These are phyloP conservation scores for Amiota minor DNA, from an alignment of 2,888 invertebrate species.

Conservation along the genomic window DNA sequence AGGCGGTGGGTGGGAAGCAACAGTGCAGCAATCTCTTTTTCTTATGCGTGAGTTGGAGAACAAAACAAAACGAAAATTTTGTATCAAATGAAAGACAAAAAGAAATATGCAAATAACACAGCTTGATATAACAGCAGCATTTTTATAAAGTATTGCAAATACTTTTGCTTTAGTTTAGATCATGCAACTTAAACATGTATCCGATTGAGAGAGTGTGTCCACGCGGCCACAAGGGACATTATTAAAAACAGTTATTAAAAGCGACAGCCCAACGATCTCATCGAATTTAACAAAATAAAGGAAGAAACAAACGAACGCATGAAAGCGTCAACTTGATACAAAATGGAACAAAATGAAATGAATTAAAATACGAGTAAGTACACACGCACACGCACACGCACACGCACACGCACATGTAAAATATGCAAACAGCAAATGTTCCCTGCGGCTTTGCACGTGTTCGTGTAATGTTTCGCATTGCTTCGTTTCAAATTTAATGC, in stretches of 20 bases:
- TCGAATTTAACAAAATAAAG: not conserved
- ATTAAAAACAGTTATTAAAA: constrained; percentile 67
- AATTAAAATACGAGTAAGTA: constrained; percentile 29
- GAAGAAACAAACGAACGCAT: not conserved
- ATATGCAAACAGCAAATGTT: constrained; percentile 43
- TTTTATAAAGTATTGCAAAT: constrained; percentile 17
- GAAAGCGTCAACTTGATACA: not conserved
- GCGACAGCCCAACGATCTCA: constrained; percentile 62
- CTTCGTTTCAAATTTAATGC: not conserved
- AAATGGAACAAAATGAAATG: constrained; percentile 8
- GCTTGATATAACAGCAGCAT: constrained; percentile 23
- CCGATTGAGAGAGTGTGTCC: no score
- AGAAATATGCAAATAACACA: constrained; percentile 60
- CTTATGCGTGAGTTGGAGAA: not conserved
- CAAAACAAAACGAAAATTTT: constrained; percentile 37
- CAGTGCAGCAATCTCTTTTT: not conserved
- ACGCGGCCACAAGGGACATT: constrained; percentile 60
- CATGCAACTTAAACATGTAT: no score
- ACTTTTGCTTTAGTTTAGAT: no score
- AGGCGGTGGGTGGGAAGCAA: constrained; percentile 12
- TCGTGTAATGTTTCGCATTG: constrained; percentile 42
- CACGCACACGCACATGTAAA: constrained; percentile 17
- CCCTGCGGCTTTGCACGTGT: constrained; percentile 73
- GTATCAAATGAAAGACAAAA: constrained; percentile 49
- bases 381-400: not conserved